Base-by-base conservation (phyloP, 1,140 invertebrate genomes). In the Chlorops oryzae region DNA sequence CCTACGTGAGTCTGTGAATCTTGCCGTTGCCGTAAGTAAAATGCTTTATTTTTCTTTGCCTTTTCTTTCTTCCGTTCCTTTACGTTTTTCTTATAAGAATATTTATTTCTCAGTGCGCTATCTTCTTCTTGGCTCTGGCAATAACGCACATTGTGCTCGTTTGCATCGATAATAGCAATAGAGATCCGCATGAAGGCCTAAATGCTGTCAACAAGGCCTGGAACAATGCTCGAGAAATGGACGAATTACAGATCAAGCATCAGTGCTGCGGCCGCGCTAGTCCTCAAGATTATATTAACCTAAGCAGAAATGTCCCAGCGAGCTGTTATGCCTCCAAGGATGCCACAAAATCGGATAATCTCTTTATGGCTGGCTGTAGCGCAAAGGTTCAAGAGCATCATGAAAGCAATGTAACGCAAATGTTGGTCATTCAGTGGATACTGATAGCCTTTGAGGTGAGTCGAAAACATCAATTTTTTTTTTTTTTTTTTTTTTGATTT, bases 181-280 rank as follows among this genome's bases (percentile, higher is more conserved):
- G 49, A 23, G 34, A 37, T 5, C 55, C 59, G 18, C 52, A 56
- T 17, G 63, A 48, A 38, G 65, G 56, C 10, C 62, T 65, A 35
- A 34, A 51, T 3, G 40, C 25, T 5, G 65, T 69, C 5, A 58
- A 69, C 15, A 18, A 61, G 21, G 65, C 65, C 24, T 69, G 65
- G 65, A 55, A 63, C 47, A 55, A 60, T 3, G 60, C 68, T 46
- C n/a, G n/a, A n/a, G 61, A 63, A 24, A 69, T 69, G 58, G 65
- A 69, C 34, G 59, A 32, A 1, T 35, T 65, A 22, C 65, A 69
- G 44, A 54, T 32, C 28, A 10, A 32, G 13, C 47, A 53, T 41
- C 55, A 64, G 27, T 69, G 65, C 34, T 69, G 65, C 20, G 65
- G 65, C 56, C 59, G 62, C 40, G 51, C 40, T 17, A 69, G 65